phyloP scores from a whole-genome alignment of 1,140 invertebrate species.

The Drosophila pallidifrons region DNA sequence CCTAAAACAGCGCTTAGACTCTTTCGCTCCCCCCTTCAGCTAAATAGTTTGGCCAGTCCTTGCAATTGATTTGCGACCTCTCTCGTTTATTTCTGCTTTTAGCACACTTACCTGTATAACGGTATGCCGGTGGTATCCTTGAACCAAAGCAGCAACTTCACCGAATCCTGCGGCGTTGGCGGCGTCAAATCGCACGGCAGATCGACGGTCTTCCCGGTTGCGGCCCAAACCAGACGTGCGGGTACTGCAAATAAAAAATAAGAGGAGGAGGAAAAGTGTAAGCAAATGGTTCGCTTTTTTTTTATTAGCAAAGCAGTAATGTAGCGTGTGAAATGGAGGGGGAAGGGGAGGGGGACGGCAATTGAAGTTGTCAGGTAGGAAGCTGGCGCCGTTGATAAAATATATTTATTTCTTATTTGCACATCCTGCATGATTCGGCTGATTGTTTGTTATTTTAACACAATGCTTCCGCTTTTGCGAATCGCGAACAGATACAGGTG shows the following conservation, averaged over 20 bases:
- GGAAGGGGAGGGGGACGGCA: slow-evolving; percentile 5
- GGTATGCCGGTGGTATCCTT: slow-evolving; percentile 93
- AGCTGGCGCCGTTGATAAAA: slow-evolving; percentile 52
- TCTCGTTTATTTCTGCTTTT: background rate
- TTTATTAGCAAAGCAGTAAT: slow-evolving; percentile 42
- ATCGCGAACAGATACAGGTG: slow-evolving; percentile 14
- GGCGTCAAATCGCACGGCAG: slow-evolving; percentile 93
- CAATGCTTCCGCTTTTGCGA: slow-evolving; percentile 72
- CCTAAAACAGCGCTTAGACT: slow-evolving; percentile 11
- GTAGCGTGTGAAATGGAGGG: background rate
- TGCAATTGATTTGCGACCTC: slow-evolving; percentile 50
- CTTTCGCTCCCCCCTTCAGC: slow-evolving; percentile 9
- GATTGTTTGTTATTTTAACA: slow-evolving; percentile 84
- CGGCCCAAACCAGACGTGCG: slow-evolving; percentile 89
- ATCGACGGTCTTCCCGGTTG: slow-evolving; percentile 90
- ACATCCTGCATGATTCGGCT: slow-evolving; percentile 81
- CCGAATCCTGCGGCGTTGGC: slow-evolving; percentile 89
- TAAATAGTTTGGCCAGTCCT: slow-evolving; percentile 43
- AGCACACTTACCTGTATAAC: slow-evolving; percentile 89
- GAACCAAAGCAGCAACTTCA: slow-evolving; percentile 94
- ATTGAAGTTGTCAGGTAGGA: slow-evolving; percentile 50
- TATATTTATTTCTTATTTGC: slow-evolving; percentile 84
- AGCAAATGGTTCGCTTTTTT: slow-evolving; percentile 6
- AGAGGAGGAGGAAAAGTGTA: slow-evolving; percentile 12
- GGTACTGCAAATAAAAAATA: slow-evolving; percentile 86